phyloP scores from a whole-genome alignment of 1,140 invertebrate genomes.

The Platyscapa corneri region DNA sequence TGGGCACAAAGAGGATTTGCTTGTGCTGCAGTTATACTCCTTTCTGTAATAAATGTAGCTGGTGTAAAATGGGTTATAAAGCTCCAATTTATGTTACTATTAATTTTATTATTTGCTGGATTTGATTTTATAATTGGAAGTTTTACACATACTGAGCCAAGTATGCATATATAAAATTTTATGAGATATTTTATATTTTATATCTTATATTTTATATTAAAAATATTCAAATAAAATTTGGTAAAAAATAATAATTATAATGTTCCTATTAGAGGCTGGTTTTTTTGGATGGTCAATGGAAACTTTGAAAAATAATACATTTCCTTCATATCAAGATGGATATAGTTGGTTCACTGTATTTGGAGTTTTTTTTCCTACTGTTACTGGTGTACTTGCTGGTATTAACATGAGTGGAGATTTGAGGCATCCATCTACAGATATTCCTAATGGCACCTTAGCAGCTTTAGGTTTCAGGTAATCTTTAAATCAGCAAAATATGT shows the following conservation, averaged over 20 bases:
- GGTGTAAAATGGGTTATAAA: slow-evolving; percentile 96
- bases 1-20: slow-evolving; percentile 89
- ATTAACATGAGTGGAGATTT: slow-evolving; percentile 99
- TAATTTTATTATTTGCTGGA: slow-evolving; percentile 89
- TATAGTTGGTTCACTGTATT: slow-evolving; percentile 94
- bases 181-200: slow-evolving; percentile 17
- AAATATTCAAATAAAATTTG: slow-evolving; percentile 12
- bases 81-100: slow-evolving; percentile 88
- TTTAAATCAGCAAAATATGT: slow-evolving; percentile 23
- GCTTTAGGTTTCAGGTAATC: slow-evolving; percentile 88
- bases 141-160: slow-evolving; percentile 81
- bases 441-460: slow-evolving; percentile 94
- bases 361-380: slow-evolving; percentile 95
- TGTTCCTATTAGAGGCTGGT: slow-evolving; percentile 78
- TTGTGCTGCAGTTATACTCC: slow-evolving; percentile 84
- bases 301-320: slow-evolving; percentile 88
- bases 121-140: slow-evolving; percentile 93
- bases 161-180: slow-evolving; percentile 70
- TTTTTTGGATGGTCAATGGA: slow-evolving; percentile 89
- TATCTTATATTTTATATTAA: neutral
- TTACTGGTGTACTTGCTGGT: slow-evolving; percentile 94
- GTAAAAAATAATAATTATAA: neutral
- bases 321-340: slow-evolving; percentile 84
- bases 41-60: slow-evolving; percentile 91
- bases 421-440: slow-evolving; percentile 91